phyloP scores from a whole-genome alignment of 2,888 invertebrate genomes.

The Tetranychus truncatus region DNA sequence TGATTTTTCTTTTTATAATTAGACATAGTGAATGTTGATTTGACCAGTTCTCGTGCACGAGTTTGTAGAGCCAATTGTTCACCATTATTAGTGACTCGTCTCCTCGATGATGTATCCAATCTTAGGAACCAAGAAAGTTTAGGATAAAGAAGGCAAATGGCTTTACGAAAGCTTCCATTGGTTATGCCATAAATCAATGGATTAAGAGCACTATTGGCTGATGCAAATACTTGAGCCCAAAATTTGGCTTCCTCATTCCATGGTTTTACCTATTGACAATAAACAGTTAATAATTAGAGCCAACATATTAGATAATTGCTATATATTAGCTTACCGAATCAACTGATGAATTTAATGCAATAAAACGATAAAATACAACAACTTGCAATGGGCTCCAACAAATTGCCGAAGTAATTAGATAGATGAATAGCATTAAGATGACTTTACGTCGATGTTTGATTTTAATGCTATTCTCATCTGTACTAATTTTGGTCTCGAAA shows the following conservation, averaged over 20 bases:
- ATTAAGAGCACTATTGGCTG: slow-evolving; percentile 41
- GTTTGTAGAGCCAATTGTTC: slow-evolving; percentile 1
- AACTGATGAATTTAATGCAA: slow-evolving; percentile 8
- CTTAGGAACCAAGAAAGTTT: slow-evolving; percentile 8
- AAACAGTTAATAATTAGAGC: neutral
- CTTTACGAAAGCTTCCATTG: slow-evolving; percentile 9
- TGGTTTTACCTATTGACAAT: neutral
- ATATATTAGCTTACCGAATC: slow-evolving; percentile 3
- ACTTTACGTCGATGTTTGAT: slow-evolving; percentile 34
- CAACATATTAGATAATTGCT: neutral
- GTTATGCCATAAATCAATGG: slow-evolving; percentile 41
- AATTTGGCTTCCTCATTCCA: slow-evolving; percentile 8
- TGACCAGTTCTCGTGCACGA: neutral
- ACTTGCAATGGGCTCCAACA: slow-evolving; percentile 57
- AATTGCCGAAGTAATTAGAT: slow-evolving; percentile 46
- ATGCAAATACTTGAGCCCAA: slow-evolving; percentile 24
- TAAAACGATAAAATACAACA: slow-evolving; percentile 41
- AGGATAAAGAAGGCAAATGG: slow-evolving; percentile 9
- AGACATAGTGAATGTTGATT: neutral
- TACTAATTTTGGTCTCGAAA: slow-evolving; percentile 23
- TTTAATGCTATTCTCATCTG: slow-evolving; percentile 23
- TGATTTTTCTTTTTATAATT: neutral
- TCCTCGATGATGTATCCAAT: neutral
- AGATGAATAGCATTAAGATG: slow-evolving; percentile 49
- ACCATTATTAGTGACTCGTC: neutral